Base-by-base conservation (phyloP, 1,140 invertebrate species). In the Lutraria rhynchaena region DNA sequence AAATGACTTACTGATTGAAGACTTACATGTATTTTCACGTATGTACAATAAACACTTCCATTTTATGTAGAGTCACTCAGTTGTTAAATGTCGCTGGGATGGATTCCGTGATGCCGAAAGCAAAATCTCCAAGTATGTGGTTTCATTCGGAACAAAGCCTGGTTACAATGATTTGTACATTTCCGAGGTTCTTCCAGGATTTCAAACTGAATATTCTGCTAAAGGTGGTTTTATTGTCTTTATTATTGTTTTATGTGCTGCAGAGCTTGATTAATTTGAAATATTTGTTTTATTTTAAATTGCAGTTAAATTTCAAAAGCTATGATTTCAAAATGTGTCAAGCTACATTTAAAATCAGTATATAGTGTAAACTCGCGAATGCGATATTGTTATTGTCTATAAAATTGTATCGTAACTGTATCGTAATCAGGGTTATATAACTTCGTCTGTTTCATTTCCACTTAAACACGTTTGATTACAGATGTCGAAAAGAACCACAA, bases 141-240 rank as follows among this genome's bases (percentile, higher is more conserved):
- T 85, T 46, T 33, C 4, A 4, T 55, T 85, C n/a, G 83, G 83
- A 13, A 73, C 80, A 3, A n/a, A 57, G n/a, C 4, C 35, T 33
- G 80, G 78, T 22, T 51, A 44, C n/a, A 29, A 35, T 49, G 80
- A 85, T 53, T 22, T 77, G 83, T 84, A 61, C 65, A 83, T 19
- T 27, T 51, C 15, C 49, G 37, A 17, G 60, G 70, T 7, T 73
- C 86, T 4, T 31, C 70, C 7, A 83, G 77, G 17, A 37, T 67
- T 37, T 35, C 69, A 13, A 61, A 31, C 17, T 19, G 11, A 51
- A 22, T 51, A 51, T 51, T 17, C 49, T n/a, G 19, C 24, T 22
- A 51, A 51, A 51, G 49, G 49, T 51, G 13, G 44, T 19, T 58
- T n/a, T 22, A n/a, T 58, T n/a, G 57, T 22, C 57, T 7, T 22